These are phyloP conservation scores for Octomys mimax DNA, from an alignment of 2,797 vertebrate species.

Conservation along the genomic window DNA sequence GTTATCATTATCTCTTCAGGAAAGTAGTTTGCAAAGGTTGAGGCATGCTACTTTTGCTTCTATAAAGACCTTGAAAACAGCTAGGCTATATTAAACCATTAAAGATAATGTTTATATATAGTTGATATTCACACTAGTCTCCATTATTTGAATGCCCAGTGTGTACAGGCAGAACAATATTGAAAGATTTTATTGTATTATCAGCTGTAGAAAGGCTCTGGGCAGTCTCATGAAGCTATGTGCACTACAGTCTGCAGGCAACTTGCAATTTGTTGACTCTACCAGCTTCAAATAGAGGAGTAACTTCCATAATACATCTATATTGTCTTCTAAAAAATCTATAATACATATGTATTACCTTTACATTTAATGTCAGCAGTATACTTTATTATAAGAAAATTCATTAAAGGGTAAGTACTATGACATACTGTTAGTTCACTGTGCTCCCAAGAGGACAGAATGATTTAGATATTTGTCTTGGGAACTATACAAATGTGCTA, in stretches of 20 bases:
- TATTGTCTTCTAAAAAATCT: not conserved
- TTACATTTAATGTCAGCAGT: not conserved
- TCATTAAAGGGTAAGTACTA: not conserved
- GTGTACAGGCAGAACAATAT: not conserved
- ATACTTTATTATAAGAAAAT: not conserved
- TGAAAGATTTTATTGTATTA: not conserved
- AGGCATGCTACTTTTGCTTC: not conserved
- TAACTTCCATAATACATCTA: not conserved
- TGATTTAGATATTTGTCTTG: not conserved
- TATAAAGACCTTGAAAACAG: conserved; percentile 73
- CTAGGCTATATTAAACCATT: conserved; percentile 54
- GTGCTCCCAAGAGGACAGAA: not conserved
- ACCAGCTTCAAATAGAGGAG: not conserved
- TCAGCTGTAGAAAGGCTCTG: not conserved
- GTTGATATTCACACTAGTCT: not conserved
- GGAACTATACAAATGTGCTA: not conserved
- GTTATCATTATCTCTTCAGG: conserved; percentile 51
- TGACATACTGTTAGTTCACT: not conserved
- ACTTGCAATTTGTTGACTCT: not conserved
- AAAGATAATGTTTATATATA: not conserved
- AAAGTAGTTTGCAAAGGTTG: conserved; percentile 26
- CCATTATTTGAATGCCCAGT: not conserved
- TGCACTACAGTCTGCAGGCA: not conserved
- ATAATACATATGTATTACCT: not conserved
- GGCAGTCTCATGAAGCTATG: not conserved